Evolutionary conservation across 1,140 invertebrate genomes (phyloP), one percentile per base, ranked within the genome.

Genomic region (Matsumurasca onukii): DNA sequence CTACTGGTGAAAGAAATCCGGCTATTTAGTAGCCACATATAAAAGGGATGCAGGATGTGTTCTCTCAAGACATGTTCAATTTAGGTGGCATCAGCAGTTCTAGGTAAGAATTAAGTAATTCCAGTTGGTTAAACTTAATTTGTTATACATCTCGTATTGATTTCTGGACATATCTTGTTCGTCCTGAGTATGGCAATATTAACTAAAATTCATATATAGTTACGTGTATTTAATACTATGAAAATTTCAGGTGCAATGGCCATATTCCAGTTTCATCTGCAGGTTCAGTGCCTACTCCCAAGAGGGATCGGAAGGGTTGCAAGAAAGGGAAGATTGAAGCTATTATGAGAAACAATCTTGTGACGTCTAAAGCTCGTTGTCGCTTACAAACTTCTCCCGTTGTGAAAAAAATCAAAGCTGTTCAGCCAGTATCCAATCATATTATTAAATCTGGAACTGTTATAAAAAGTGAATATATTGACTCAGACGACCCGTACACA

Each of bases 181-280:
- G n/a, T n/a, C n/a, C n/a, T n/a, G n/a, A n/a, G n/a, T n/a, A n/a
- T n/a, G n/a, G n/a, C n/a, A n/a, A n/a, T n/a, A n/a, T n/a, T n/a
- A n/a, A n/a, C n/a, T n/a, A n/a, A n/a, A n/a, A n/a, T n/a, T n/a
- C n/a, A n/a, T n/a, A n/a, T n/a, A n/a, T n/a, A n/a, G n/a, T n/a
- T n/a, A n/a, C n/a, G n/a, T n/a, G n/a, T n/a, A n/a, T n/a, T n/a
- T n/a, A n/a, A n/a, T n/a, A n/a, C n/a, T n/a, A n/a, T n/a, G n/a
- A n/a, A n/a, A n/a, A 61, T 70, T 77, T 30, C 72, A 84, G 83
- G 70, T 84, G 81, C 73, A 84, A 85, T 75, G 84, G 83, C 70
- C 83, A 85, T 72, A 82, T 83, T 80, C 83, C 84, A 74, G 81
- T 84, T 59, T 75, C 74, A 59, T 75, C 72, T 22, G 30, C 80